Base-by-base conservation (phyloP, 2,797 vertebrate genomes). In the Cetoscarus ocellatus region DNA sequence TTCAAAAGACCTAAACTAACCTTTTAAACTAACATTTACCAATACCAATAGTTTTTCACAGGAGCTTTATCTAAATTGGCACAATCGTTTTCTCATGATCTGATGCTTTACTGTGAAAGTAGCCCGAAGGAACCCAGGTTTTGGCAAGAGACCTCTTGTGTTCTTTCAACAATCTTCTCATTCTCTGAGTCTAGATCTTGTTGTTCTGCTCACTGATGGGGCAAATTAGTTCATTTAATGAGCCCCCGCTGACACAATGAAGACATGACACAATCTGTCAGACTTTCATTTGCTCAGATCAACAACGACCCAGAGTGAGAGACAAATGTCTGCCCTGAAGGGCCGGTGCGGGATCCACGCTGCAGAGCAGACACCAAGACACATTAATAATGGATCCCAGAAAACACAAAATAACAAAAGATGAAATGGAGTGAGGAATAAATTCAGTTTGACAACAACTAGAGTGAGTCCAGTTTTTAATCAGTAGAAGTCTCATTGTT, bases 171-270 rank as follows among this genome's bases (percentile, higher is more conserved):
- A 69, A 65, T 77, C 61, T 49, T 77, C 73, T 77, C n/a, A 6
- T 71, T 86, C 71, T 45, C 73, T 65, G 72, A 76, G 67, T 67
- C 77, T 88, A 73, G 65, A 83, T 68, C 59, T 80, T 77, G 67
- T 71, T 79, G 84, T 76, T 82, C 84, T 77, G 69, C 6, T 11
- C 75, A 83, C 63, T 57, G 61, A 82, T 79, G 82, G 85, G 80
- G 85, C 82, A 88, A 82, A 86, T 89, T 91, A 90, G 88, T 91
- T 91, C 86, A 61, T 73, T 87, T 94, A 93, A 94, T 92, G 89
- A 92, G 90, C 92, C 92, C 88, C 92, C 3, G 47, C 82, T 90
- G 91, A 92, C 88, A 90, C 86, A 70, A 89, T 91, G 86, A 89
- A 86, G 83, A 86, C 77, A 84, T 88, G 89, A 91, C 88, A 86